Conservation (phyloP, 2,888 invertebrate species). For the Dicranocentrus wangi region DNA sequence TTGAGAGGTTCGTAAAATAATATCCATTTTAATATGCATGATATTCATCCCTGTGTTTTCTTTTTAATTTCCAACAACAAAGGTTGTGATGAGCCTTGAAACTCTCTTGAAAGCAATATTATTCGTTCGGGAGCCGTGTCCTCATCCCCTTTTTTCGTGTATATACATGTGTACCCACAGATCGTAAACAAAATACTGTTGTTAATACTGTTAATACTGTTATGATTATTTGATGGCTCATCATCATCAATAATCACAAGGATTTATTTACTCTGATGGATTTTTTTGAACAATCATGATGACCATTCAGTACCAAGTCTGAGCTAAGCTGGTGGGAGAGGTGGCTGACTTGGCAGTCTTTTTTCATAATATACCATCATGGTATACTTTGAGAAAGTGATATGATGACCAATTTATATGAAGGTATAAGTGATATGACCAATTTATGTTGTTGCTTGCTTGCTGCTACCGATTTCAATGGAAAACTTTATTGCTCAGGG, state of each 20-base stretch:
- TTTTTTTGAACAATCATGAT: slow-evolving; percentile 50
- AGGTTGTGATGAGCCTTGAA: no score
- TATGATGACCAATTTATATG: not conserved
- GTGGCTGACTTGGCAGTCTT: slow-evolving; percentile 19
- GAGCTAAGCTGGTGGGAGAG: slow-evolving; percentile 1
- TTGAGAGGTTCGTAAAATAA: no score
- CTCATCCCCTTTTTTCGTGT: slow-evolving; percentile 7
- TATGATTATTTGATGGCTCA: slow-evolving; percentile 32
- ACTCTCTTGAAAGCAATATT: not conserved
- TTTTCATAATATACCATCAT: not conserved
- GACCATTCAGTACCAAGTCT: not conserved
- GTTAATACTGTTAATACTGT: no score
- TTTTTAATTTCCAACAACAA: not conserved
- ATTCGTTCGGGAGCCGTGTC: slow-evolving; percentile 1
- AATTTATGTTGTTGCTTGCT: no score
- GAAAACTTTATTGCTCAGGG: not conserved
- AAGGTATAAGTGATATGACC: slow-evolving; percentile 5
- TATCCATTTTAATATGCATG: not conserved
- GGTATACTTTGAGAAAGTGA: not conserved
- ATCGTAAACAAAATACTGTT: slow-evolving; percentile 22
- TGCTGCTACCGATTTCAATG: slow-evolving; percentile 29
- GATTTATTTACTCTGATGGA: slow-evolving; percentile 25
- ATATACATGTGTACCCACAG: slow-evolving; percentile 7
- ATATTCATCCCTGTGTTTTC: not conserved
- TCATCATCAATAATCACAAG: slow-evolving; percentile 19